phyloP scores from a whole-genome alignment of 2,888 invertebrate species.

The Alentia gelatinosa region DNA sequence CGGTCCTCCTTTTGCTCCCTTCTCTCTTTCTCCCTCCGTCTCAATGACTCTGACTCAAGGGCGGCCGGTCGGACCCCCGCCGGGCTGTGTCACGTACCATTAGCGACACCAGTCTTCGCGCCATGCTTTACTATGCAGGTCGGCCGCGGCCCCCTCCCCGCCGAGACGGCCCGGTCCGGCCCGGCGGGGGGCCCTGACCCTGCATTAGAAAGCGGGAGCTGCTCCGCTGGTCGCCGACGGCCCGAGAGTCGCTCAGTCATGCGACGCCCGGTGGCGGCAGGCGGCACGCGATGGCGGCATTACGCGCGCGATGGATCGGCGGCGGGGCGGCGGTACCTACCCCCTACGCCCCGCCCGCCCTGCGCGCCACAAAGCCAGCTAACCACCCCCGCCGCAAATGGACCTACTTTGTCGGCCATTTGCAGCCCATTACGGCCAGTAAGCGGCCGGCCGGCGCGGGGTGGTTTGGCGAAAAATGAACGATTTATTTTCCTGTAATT shows the following conservation, averaged over 20 bases:
- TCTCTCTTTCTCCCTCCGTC: neutral
- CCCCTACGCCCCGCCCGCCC: neutral
- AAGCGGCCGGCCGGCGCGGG: neutral
- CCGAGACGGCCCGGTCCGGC: neutral
- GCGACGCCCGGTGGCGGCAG: neutral
- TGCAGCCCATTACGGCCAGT: slow-evolving; percentile 1
- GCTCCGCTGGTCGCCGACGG: neutral
- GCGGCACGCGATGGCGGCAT: neutral
- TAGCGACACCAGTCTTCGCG: neutral
- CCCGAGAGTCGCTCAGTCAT: neutral
- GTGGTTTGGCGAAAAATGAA: slow-evolving; percentile 17
- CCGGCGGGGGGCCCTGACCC: neutral
- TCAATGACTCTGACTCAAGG: neutral
- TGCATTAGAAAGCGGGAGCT: slow-evolving; percentile 16
- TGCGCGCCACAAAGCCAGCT: neutral
- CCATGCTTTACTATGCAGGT: neutral
- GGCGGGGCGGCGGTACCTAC: neutral
- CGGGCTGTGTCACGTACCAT: neutral
- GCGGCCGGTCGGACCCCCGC: neutral
- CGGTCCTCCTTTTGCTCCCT: no score
- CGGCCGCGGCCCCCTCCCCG: neutral
- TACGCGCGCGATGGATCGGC: slow-evolving; percentile 15
- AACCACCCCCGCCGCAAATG: neutral
- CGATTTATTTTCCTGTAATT: slow-evolving; percentile 26
- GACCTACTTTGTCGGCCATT: slow-evolving; percentile 16